Base-by-base conservation (phyloP, 1,140 invertebrate genomes). In the Berghia stephanieae region DNA sequence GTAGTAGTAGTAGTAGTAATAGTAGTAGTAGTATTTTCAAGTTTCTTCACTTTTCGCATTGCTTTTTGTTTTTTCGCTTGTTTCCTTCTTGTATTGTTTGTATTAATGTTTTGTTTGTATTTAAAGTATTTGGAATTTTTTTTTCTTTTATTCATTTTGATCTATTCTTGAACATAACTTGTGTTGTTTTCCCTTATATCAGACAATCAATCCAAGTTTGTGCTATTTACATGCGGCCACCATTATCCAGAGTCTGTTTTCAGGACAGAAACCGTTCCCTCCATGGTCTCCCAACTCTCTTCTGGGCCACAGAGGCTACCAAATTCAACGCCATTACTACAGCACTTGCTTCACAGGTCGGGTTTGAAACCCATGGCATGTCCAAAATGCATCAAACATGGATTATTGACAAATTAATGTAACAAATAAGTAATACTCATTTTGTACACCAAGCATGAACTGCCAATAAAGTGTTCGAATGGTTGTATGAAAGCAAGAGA, bases 171-270 rank as follows among this genome's bases (percentile, higher is more conserved):
- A n/a, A n/a, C n/a, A n/a, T n/a, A n/a, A n/a, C n/a, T n/a, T n/a
- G n/a, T n/a, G n/a, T 60, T 24, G 57, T 68, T 42, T 42, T 75
- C 38, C n/a, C 5, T 42, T 34, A 63, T 38, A 36, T 10, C 72
- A 38, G 18, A 31, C 10, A 3, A 4, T 8, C 16, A 31, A 42
- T n/a, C 24, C 24, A 44, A 31, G 21, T 49, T 70, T 21, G 74
- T 85, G 3, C 31, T 83, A 5, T 84, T 84, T 63, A 83, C 83
- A n/a, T 84, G 83, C 78, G 83, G 83, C 27, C 83, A 84, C 73
- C 77, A 81, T 52, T 83, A 80, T 46, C 75, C 80, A 18, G 68
- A 77, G 55, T 43, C 63, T 31, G 52, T 67, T 3, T 84, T 84
- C 57, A 63, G 42, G 34, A 71, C 82, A 38, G 83, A 84, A 55